Percentiles rank a stretch among this genome's conserved stretches.
phyloP scores from a whole-genome alignment of 2,113 vertebrate genomes.

The Saguinus imperator region DNA sequence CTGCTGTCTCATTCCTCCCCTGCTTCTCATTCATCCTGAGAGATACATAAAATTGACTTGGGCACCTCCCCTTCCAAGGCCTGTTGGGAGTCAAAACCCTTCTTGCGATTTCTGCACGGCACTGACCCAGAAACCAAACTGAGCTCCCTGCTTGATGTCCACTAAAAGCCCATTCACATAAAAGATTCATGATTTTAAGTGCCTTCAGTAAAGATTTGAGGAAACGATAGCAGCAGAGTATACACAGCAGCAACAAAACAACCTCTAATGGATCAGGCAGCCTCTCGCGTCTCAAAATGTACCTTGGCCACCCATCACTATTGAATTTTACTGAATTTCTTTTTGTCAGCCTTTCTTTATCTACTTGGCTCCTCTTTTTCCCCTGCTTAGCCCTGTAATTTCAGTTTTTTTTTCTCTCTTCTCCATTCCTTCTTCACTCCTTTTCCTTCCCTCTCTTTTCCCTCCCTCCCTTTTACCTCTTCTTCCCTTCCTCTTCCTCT shows the following conservation, averaged over 20 bases:
- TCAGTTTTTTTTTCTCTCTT: background rate
- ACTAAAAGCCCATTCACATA: conserved; percentile 68
- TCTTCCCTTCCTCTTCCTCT: background rate
- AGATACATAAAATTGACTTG: conserved; percentile 19
- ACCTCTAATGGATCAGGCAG: background rate
- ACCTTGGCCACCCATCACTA: background rate
- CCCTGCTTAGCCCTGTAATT: background rate
- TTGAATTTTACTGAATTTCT: conserved; percentile 9
- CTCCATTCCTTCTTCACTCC: background rate
- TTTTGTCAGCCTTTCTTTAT: conserved; percentile 8
- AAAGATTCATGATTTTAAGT: conserved; percentile 70
- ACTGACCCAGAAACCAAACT: conserved; percentile 59
- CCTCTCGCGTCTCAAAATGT: background rate
- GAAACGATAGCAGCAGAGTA: conserved; percentile 40
- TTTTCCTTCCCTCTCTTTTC: background rate
- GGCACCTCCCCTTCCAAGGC: background rate
- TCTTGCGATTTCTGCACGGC: conserved; percentile 41
- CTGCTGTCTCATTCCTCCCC: background rate
- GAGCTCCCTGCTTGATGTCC: conserved; percentile 57
- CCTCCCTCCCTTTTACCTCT: background rate
- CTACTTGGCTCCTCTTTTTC: background rate
- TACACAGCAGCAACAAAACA: background rate
- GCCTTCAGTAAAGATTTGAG: conserved; percentile 53
- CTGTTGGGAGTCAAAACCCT: background rate
- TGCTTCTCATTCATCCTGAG: conserved; percentile 2